These are phyloP conservation scores for Brachionus manjavacas DNA, from an alignment of 1,140 invertebrate species.

Conservation along the genomic window DNA sequence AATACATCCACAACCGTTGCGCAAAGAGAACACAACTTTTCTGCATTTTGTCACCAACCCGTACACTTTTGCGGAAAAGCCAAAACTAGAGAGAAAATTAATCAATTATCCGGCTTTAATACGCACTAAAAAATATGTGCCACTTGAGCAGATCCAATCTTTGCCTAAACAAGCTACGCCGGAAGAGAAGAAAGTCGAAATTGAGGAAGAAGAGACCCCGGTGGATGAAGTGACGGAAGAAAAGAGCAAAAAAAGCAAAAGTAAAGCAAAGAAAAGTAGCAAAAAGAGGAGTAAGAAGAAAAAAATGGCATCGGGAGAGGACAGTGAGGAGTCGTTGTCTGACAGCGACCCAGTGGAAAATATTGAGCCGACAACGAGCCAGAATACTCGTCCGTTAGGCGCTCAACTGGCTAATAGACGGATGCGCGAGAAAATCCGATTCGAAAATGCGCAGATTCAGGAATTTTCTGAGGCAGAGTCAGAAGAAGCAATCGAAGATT, in stretches of 20 bases:
- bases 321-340: not conserved
- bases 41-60: not conserved
- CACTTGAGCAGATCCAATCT: not conserved
- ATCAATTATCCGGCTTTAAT: not conserved
- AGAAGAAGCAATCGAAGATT: not conserved
- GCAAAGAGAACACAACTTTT: not conserved
- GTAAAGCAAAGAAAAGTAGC: not conserved
- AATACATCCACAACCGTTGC: not conserved
- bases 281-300: constrained; percentile 12
- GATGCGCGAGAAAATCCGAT: not conserved
- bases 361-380: not conserved
- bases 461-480: not conserved
- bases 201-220: not conserved
- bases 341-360: not conserved
- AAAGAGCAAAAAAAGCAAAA: not conserved
- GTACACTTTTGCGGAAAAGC: not conserved
- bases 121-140: not conserved
- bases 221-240: not conserved
- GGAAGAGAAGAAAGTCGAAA: not conserved
- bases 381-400: not conserved
- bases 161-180: not conserved
- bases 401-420: not conserved
- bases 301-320: not conserved
- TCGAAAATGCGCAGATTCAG: not conserved
- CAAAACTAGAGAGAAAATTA: not conserved